Base-by-base conservation (phyloP, 2,113 vertebrate genomes). In the Tragelaphus imberbis region DNA sequence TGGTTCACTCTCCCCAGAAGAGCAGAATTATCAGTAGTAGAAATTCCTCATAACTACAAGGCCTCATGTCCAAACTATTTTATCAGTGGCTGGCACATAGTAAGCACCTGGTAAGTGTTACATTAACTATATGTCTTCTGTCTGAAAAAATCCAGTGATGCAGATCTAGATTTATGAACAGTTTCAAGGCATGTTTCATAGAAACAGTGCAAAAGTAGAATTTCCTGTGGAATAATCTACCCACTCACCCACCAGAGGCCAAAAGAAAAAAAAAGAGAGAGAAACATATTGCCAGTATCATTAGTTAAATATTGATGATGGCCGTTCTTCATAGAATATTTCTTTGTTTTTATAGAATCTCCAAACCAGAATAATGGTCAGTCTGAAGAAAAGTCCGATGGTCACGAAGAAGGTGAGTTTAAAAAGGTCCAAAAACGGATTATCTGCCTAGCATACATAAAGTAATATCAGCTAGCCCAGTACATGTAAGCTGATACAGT, bases 341-440 rank as follows among this genome's bases (percentile, higher is more conserved):
- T 97, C 87, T 97, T 79, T 97, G 7, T 88, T 96, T 92, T 91
- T 96, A 17, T 23, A 97, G 96, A 23, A 8, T 28, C 84, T 87
- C 0, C 33, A 81, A 4, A 1, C 27, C 1, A 21, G 44, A 30
- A 28, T 10, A 16, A 5, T 53, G 13, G 9, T 65, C 12, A 3
- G 21, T 3, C 27, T 75, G 7, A 2, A 14, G 30, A 7, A 15
- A 56, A 44, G 16, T 8, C 80, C 68, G 36, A 0, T 91, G 27
- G 17, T 36, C 21, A 75, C 1, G 9, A n/a, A 75, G 36, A 55
- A 95, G 96, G 97, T 97, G 25, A 88, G 95, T 97, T 85, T 84
- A 16, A 75, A 80, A 93, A 93, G 44, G 44, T 86, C 17, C 49
- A 77, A 55, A 84, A 91, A 84, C 5, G 11, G 44, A 75, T 96